Evolutionary conservation across 2,113 vertebrate species (phyloP).

Genomic region (Eurystomus gularis): DNA sequence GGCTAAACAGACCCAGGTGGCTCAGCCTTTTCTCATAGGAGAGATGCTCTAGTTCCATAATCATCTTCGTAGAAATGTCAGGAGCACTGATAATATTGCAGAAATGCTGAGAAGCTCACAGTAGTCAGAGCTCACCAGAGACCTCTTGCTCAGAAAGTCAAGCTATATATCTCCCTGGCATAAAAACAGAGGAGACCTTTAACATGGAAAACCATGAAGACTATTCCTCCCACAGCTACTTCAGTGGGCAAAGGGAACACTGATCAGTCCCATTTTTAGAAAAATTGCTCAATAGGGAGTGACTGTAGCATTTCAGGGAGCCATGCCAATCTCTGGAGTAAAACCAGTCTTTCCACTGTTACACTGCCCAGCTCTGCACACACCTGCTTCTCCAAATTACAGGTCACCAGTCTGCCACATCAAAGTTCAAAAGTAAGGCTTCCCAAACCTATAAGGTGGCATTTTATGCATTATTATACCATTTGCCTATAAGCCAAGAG

Average conservation of each 20-base stretch:
- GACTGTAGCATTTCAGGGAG: not conserved
- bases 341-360: not conserved
- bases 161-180: rapidly evolving
- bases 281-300: not conserved
- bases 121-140: not conserved
- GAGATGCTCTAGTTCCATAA: not conserved
- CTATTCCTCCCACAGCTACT: not conserved
- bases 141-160: not conserved
- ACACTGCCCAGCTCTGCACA: not conserved
- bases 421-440: not conserved
- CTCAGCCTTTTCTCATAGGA: not conserved
- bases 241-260: not conserved
- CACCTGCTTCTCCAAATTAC: not conserved
- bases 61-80: not conserved
- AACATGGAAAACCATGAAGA: not conserved
- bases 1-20: not conserved
- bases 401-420: rapidly evolving
- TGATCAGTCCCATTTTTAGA: not conserved
- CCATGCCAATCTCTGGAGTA: rapidly evolving
- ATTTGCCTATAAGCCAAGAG: not conserved
- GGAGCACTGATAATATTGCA: not conserved
- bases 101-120: not conserved
- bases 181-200: not conserved
- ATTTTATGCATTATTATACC: not conserved
- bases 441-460: not conserved